A percentile compares a stretch with the other conserved stretches of the same genome.
Evolutionary conservation across 1,140 invertebrate species (phyloP).

Genomic region (Calephelis virginiensis): DNA sequence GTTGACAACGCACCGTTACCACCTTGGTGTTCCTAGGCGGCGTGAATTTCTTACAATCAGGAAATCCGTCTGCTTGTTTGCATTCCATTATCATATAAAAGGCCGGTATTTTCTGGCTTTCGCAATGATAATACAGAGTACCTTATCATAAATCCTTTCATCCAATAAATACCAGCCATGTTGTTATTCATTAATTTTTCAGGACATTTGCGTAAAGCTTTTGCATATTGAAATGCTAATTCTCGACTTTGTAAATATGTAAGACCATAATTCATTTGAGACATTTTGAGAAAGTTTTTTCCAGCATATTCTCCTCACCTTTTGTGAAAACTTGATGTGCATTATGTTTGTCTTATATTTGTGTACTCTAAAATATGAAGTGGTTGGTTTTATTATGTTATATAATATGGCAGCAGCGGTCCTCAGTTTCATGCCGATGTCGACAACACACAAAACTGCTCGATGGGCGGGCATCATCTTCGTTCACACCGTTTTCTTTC

Average conservation of each 20-base stretch:
- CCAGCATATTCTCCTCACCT: background rate
- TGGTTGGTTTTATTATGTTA: constrained; percentile 9
- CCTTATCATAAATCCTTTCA: constrained; percentile 57
- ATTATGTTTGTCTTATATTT: constrained; percentile 5
- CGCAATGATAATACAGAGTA: constrained; percentile 52
- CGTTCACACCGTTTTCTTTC: constrained; percentile 5
- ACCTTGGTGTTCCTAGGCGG: no score
- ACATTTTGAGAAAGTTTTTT: constrained; percentile 19
- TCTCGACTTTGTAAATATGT: constrained; percentile 33
- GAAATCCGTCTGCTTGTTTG: no score
- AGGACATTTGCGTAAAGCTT: constrained; percentile 35
- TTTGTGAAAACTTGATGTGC: constrained; percentile 20
- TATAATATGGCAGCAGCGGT: constrained; percentile 11
- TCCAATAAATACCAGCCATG: constrained; percentile 54
- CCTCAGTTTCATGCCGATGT: constrained; percentile 5
- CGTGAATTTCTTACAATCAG: no score
- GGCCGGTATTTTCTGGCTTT: constrained; percentile 61
- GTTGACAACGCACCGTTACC: no score
- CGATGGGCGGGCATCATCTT: constrained; percentile 1
- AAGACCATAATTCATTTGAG: constrained; percentile 43
- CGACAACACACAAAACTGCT: constrained; percentile 10
- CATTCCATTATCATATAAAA: no score
- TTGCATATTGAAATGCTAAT: constrained; percentile 40
- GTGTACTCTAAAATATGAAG: background rate
- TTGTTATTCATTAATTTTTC: constrained; percentile 54